Evolutionary conservation across 1,140 invertebrate genomes (phyloP), one percentile per base, ranked within the genome.

Genomic region (Holcopasites calliopsidis): DNA sequence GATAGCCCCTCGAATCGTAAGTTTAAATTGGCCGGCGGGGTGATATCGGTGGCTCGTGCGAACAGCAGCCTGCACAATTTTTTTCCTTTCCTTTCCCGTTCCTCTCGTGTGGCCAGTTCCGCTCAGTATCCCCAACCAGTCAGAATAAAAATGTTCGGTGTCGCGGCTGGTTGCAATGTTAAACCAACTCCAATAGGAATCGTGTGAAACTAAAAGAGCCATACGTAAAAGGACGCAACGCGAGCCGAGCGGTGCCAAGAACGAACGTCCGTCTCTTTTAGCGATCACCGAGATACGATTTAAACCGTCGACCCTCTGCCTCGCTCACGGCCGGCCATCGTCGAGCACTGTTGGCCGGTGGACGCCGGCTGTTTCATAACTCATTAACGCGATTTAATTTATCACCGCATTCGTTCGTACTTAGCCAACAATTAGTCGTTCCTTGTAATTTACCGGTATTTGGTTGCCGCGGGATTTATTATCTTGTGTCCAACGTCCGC

Each of bases 1-100:
- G 82, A 80, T 73, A 64, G 71, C 65, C 80, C n/a, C 65, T 73
- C 68, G 61, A 84, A 74, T 81, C 81, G 77, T 84, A 84, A 84
- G 66, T 84, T 83, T 78, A 84, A 83, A 84, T 84, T 83, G 81
- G 81, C 62, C 74, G 44, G 55, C 83, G 35, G 50, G 82, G 74
- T 76, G 74, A 82, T 84, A 82, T 77, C 69, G 60, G 50, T 77
- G 62, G 66, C 61, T 82, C 60, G 64, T 28, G 58, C 62, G 61
- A 73, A 55, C 58, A 57, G 77, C 40, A 62, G 44, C 57, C 64
- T 55, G 68, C 21, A 33, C 33, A 28, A 33, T n/a, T 57, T 50
- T 71, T 50, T 71, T 23, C n/a, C 16, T 13, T 16, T 33, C 57
- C 13, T 52, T 44, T 66, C 18, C 33, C 26, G 16, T 8, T 11